Evolutionary conservation across 2,797 vertebrate genomes (phyloP), one percentile per base, ranked within the genome.

Genomic region (Brachyrhaphis roseni): DNA sequence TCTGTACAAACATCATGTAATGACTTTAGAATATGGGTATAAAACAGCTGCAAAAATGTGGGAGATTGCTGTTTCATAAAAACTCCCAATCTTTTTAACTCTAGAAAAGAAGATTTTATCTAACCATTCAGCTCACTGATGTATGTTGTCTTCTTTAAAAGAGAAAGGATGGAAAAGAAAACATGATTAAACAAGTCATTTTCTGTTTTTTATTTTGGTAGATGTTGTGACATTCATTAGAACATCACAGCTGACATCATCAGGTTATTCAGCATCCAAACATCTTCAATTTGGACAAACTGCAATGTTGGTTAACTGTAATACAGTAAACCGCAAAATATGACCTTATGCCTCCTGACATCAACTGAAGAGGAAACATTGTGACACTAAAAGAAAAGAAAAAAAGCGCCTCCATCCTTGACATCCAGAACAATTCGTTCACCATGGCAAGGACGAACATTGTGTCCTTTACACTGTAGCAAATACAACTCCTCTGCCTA

Each of bases 401-500:
- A 72, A 8, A 18, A 7, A 26, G 10, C 34, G 7, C 72, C 13
- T 49, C n/a, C 41, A 47, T 46, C 43, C 57, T 76, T 76, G 57
- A 43, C 41, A 64, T 76, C 55, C 15, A 64, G 39, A 46, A 46
- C 41, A 23, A 43, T 34, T 45, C 2, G 64, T 31, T 62, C 41
- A 13, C 74, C 20, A 34, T 31, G 39, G 34, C 57, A 64, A 64
- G 75, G 75, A 34, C 28, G 7, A 12, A 5, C 8, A 28, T 72
- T 18, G 28, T 41, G 57, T 68, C 18, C 36, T 70, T 74, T 70
- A 36, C 26, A 45, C 39, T 75, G 26, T 8, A 75, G 72, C 57
- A 78, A 76, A 76, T 64, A 83, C 75, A 28, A 73, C 66, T 49
- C 47, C 43, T 84, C 43, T 79, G 81, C 76, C 79, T 87, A 57